Conservation (phyloP, 1,140 invertebrate genomes). For the Bombus sylvicola region DNA sequence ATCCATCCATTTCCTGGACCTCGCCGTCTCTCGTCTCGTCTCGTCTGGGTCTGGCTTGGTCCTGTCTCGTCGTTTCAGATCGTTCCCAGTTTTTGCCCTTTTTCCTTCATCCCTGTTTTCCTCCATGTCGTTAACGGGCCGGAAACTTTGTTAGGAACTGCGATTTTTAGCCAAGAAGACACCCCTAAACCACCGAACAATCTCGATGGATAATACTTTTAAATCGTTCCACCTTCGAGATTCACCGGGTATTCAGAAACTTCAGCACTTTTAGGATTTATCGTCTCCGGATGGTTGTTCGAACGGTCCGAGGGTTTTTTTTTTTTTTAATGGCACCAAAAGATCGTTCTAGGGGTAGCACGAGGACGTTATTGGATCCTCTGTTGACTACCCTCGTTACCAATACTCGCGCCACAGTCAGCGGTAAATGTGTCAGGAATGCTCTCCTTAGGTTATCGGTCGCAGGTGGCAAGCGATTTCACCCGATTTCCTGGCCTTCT, state of each 20-base stretch:
- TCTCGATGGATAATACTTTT: constrained; percentile 2
- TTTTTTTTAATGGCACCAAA: constrained; percentile 2
- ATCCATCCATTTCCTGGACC: constrained; percentile 70
- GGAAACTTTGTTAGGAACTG: constrained; percentile 31
- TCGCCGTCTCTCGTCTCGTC: constrained; percentile 63
- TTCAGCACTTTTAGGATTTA: constrained; percentile 17
- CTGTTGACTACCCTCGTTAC: constrained; percentile 23
- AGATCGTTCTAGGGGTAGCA: neutral
- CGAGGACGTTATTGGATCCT: constrained; percentile 24
- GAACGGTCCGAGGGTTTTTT: neutral
- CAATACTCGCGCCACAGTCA: neutral
- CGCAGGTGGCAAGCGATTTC: constrained; percentile 38
- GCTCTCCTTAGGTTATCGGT: neutral
- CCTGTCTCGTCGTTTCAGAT: constrained; percentile 45
- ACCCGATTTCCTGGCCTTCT: constrained; percentile 10
- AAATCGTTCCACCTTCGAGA: neutral
- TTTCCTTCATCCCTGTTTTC: neutral
- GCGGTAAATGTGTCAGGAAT: constrained; percentile 20
- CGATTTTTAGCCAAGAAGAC: neutral
- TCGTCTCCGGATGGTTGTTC: neutral
- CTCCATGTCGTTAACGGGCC: constrained; percentile 32
- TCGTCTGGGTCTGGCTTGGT: constrained; percentile 52
- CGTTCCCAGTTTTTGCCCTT: constrained; percentile 20
- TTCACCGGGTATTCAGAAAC: neutral
- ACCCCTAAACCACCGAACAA: neutral